A percentile compares a stretch with the other conserved stretches of the same genome.
Evolutionary conservation across 2,113 vertebrate species (phyloP).

Genomic region (Cettia cetti): DNA sequence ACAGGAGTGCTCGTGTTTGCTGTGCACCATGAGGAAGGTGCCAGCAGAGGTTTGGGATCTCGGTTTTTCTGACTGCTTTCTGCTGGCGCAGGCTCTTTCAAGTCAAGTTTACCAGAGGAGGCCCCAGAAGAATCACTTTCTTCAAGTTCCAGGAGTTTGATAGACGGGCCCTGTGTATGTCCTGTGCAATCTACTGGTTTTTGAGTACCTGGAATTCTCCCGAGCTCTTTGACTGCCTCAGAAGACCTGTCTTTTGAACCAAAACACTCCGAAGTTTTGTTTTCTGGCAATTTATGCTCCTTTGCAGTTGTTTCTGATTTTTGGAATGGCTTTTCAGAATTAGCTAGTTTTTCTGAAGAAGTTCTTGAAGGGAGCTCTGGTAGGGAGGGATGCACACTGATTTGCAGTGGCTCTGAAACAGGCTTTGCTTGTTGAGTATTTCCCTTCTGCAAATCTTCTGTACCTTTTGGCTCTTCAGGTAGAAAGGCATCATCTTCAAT

Average conservation of each 20-base stretch:
- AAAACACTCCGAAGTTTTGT: slow-evolving; percentile 11
- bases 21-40: background rate
- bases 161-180: background rate
- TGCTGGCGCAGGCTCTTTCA: slow-evolving; percentile 22
- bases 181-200: background rate
- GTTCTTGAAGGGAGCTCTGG: background rate
- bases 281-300: slow-evolving; percentile 10
- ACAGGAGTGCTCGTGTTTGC: background rate
- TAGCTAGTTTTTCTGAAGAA: slow-evolving; percentile 6
- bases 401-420: background rate
- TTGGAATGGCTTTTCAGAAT: slow-evolving; percentile 20
- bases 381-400: background rate
- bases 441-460: slow-evolving; percentile 43
- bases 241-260: slow-evolving; percentile 22
- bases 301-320: background rate
- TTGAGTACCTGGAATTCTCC: background rate
- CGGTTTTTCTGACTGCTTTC: slow-evolving; percentile 29
- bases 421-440: slow-evolving; percentile 19
- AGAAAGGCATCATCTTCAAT: slow-evolving; percentile 72
- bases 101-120: background rate
- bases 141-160: slow-evolving; percentile 25
- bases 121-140: background rate
- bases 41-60: slow-evolving; percentile 33
- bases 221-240: slow-evolving; percentile 39
- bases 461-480: slow-evolving; percentile 68